Evolutionary conservation across 2,888 invertebrate species (phyloP).

Genomic region (Pterostichus madidus): DNA sequence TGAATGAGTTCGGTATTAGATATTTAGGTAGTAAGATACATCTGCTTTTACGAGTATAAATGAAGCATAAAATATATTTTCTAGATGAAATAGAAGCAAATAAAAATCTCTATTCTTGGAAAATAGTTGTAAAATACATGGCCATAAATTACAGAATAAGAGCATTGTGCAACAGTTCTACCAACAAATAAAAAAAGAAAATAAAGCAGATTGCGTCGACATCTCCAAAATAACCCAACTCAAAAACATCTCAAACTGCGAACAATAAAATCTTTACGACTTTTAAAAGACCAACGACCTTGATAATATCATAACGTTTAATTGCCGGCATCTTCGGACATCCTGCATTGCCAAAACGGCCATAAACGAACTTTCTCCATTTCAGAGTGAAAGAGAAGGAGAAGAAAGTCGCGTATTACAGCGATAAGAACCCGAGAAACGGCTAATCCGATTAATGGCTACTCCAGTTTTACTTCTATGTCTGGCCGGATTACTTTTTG

Average conservation of each 20-base stretch:
- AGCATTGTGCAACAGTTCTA: constrained; percentile 32
- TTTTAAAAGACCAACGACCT: constrained; percentile 44
- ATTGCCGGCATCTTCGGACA: constrained; percentile 51
- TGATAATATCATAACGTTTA: constrained; percentile 59
- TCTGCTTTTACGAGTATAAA: no score
- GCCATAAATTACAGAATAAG: constrained; percentile 31
- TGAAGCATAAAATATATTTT: background rate
- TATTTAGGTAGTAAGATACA: no score
- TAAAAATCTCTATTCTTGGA: background rate
- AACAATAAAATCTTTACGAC: constrained; percentile 46
- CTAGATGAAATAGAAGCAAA: background rate
- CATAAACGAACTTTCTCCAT: constrained; percentile 51
- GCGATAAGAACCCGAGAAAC: constrained; percentile 45
- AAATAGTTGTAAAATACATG: constrained; percentile 2
- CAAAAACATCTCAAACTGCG: constrained; percentile 21
- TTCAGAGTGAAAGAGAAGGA: constrained; percentile 28
- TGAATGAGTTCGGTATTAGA: no score
- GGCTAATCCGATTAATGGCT: constrained; percentile 62
- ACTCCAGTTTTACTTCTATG: constrained; percentile 54
- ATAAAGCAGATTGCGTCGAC: constrained; percentile 39
- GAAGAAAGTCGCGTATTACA: constrained; percentile 21
- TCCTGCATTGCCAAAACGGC: constrained; percentile 4
- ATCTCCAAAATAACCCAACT: constrained; percentile 29
- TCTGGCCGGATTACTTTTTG: constrained; percentile 58
- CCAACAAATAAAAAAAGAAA: constrained; percentile 37